These are phyloP conservation scores for Mesoclemmys tuberculata DNA, from an alignment of 2,113 vertebrate genomes.

Conservation along the genomic window DNA sequence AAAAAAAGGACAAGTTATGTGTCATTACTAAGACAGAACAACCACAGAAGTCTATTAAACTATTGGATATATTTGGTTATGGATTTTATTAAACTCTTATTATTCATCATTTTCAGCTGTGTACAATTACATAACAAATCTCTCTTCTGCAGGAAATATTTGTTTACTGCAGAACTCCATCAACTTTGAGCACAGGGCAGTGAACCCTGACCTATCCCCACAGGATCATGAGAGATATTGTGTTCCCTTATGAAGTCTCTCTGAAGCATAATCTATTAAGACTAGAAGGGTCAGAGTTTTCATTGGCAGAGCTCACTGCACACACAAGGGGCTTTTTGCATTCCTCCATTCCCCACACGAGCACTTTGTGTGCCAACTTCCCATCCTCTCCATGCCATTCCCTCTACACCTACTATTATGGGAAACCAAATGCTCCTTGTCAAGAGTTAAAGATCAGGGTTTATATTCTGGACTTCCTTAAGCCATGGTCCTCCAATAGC, in stretches of 20 bases:
- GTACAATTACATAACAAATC: not conserved
- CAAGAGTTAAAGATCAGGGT: not conserved
- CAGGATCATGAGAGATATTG: not conserved
- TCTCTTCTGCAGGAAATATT: not conserved
- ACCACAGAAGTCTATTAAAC: not conserved
- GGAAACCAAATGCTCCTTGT: accelerated
- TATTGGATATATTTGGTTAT: not conserved
- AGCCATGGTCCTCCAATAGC: not conserved
- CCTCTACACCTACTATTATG: not conserved
- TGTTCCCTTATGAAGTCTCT: not conserved
- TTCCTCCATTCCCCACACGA: not conserved
- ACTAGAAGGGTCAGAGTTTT: accelerated
- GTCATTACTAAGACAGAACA: not conserved
- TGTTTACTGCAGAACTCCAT: not conserved
- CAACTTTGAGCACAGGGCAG: not conserved
- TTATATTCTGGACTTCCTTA: not conserved
- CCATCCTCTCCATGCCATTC: not conserved
- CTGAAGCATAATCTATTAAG: not conserved
- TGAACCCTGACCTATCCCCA: not conserved
- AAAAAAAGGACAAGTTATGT: constrained; percentile 39
- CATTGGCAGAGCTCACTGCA: not conserved
- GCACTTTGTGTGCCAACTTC: not conserved
- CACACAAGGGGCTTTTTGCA: not conserved
- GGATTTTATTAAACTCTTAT: not conserved
- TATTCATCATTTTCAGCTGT: not conserved